Evolutionary conservation across 2,888 invertebrate species (phyloP).

Genomic region (Podotricha telesiphe): DNA sequence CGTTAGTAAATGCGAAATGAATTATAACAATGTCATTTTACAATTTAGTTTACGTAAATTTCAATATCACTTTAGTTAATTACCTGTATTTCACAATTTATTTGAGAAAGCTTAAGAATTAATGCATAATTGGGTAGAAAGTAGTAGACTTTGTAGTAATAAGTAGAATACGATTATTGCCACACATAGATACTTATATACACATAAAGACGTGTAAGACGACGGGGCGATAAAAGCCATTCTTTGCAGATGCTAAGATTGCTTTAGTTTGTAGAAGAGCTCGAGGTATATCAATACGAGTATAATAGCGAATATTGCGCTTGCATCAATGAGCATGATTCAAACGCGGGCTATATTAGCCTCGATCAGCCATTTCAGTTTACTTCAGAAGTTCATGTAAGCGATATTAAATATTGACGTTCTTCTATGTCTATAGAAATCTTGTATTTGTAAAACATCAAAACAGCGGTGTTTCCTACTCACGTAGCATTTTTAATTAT

Average conservation of each 20-base stretch:
- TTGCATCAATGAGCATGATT: constrained; percentile 34
- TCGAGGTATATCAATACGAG: constrained; percentile 24
- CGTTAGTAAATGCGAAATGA: constrained; percentile 1
- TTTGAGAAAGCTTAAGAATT: not conserved
- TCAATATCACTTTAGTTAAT: not conserved
- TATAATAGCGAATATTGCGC: constrained; percentile 23
- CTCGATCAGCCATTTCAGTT: constrained; percentile 12
- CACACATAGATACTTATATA: not conserved
- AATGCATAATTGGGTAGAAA: not conserved
- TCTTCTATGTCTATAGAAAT: not conserved
- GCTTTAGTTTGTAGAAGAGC: constrained; percentile 31
- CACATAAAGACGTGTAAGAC: not conserved
- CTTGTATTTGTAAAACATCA: not conserved
- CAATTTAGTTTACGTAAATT: not conserved
- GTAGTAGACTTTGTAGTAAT: not conserved
- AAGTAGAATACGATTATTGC: not conserved
- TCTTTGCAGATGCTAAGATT: constrained; percentile 25
- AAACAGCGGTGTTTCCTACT: not conserved
- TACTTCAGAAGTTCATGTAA: not conserved
- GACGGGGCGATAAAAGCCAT: constrained; percentile 15
- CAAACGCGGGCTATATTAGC: constrained; percentile 31
- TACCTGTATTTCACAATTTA: not conserved
- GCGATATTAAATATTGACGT: not conserved
- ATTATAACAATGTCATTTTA: not conserved
- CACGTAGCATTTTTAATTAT: too few relatives aligned